These are phyloP conservation scores for Antheraea assamensis DNA, from an alignment of 2,888 invertebrate genomes.

Conservation along the genomic window DNA sequence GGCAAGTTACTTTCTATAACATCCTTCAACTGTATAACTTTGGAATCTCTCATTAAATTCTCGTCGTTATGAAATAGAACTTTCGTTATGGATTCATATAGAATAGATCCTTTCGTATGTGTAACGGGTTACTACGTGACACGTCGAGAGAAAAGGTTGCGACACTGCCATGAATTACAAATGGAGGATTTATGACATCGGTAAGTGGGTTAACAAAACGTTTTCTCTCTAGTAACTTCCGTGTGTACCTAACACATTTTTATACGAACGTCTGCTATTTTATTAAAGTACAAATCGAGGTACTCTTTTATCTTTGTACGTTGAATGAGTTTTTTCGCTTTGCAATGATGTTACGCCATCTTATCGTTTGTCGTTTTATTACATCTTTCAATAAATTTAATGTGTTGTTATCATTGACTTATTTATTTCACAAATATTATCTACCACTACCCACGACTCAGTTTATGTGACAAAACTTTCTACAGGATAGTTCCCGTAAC, in stretches of 20 bases:
- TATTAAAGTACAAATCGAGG: not conserved
- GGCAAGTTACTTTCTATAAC: slow-evolving; percentile 23
- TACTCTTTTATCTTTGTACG: slow-evolving; percentile 5
- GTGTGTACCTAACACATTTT: not conserved
- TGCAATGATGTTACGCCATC: not conserved
- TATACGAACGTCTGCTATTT: not conserved
- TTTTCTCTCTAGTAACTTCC: slow-evolving; percentile 26
- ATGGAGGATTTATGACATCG: slow-evolving; percentile 39
- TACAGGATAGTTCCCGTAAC: too few relatives aligned
- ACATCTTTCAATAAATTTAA: too few relatives aligned
- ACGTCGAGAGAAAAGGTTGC: slow-evolving; percentile 39
- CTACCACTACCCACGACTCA: too few relatives aligned
- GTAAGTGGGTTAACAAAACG: slow-evolving; percentile 24
- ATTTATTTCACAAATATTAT: too few relatives aligned
- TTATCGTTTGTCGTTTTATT: not conserved
- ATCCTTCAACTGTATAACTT: slow-evolving; percentile 21
- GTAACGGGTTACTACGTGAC: slow-evolving; percentile 47
- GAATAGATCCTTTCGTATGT: slow-evolving; percentile 26
- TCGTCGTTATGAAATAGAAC: slow-evolving; percentile 21
- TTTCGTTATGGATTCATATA: slow-evolving; percentile 20
- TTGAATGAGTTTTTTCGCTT: not conserved
- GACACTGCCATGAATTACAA: slow-evolving; percentile 48
- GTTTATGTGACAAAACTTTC: too few relatives aligned
- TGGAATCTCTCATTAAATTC: slow-evolving; percentile 23
- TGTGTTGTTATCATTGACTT: too few relatives aligned